phyloP scores from a whole-genome alignment of 2,888 invertebrate genomes.

The Tribolium freemani region DNA sequence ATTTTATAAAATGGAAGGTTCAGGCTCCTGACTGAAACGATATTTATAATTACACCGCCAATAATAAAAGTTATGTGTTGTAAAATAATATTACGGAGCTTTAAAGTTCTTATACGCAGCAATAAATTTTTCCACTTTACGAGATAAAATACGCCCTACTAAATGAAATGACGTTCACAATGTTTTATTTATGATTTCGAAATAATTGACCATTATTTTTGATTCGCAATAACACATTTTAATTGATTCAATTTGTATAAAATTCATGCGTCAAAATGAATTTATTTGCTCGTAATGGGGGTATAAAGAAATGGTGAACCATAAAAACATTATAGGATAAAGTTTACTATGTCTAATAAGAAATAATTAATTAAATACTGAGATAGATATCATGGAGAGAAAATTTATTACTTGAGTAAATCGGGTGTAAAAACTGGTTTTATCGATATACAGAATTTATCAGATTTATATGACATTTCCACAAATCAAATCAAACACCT shows the following conservation, averaged over 20 bases:
- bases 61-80: conserved; percentile 34
- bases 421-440: neutral
- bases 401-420: neutral
- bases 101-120: conserved; percentile 24
- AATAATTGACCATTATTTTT: neutral
- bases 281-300: neutral
- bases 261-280: neutral
- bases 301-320: neutral
- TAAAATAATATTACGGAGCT: conserved; percentile 36
- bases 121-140: conserved; percentile 35
- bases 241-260: neutral
- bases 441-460: neutral
- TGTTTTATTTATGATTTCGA: neutral
- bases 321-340: neutral
- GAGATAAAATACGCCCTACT: conserved; percentile 23
- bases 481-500: neutral
- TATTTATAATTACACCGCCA: conserved; percentile 26
- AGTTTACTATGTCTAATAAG: neutral
- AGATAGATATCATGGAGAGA: neutral
- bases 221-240: neutral
- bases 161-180: conserved; percentile 14
- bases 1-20: neutral
- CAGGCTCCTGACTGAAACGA: conserved; percentile 21
- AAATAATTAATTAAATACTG: neutral
- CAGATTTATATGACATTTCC: neutral